Percentiles rank a stretch among this genome's conserved stretches.
phyloP scores from a whole-genome alignment of 2,797 vertebrate genomes.

The Acanthurus tractus region DNA sequence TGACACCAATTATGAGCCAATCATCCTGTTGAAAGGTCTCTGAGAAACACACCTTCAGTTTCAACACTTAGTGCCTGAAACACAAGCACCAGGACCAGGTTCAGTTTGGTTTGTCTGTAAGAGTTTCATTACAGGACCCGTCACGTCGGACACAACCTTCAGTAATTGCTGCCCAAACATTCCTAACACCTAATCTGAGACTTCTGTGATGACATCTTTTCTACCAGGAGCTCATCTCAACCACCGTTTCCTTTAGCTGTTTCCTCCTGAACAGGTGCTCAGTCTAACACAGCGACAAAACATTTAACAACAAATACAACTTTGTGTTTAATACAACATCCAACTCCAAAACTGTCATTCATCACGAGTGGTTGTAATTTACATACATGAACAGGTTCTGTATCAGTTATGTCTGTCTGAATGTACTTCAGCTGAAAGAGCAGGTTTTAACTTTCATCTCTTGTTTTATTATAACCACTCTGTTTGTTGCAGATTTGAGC shows the following conservation, averaged over 20 bases:
- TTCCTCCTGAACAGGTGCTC: conserved; percentile 11
- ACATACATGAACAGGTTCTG: rapidly evolving
- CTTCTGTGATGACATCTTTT: background rate
- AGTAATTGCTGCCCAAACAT: background rate
- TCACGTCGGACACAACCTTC: background rate
- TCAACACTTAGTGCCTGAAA: background rate
- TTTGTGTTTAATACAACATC: background rate
- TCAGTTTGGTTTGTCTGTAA: background rate
- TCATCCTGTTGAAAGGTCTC: background rate
- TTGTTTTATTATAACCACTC: too few species aligned
- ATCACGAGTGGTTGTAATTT: background rate
- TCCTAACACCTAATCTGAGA: background rate
- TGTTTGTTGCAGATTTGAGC: too few species aligned
- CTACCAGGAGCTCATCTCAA: conserved; percentile 6
- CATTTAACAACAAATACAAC: background rate
- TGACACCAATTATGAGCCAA: background rate
- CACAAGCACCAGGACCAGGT: background rate
- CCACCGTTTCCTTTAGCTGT: conserved; percentile 28
- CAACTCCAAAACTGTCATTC: background rate
- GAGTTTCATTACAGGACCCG: background rate
- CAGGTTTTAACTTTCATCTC: too few species aligned
- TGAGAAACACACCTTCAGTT: background rate
- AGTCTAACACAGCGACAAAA: too few species aligned
- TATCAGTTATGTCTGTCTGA: too few species aligned
- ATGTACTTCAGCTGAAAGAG: background rate